Base-by-base conservation (phyloP, 2,113 vertebrate genomes). In the Podarcis cretensis region DNA sequence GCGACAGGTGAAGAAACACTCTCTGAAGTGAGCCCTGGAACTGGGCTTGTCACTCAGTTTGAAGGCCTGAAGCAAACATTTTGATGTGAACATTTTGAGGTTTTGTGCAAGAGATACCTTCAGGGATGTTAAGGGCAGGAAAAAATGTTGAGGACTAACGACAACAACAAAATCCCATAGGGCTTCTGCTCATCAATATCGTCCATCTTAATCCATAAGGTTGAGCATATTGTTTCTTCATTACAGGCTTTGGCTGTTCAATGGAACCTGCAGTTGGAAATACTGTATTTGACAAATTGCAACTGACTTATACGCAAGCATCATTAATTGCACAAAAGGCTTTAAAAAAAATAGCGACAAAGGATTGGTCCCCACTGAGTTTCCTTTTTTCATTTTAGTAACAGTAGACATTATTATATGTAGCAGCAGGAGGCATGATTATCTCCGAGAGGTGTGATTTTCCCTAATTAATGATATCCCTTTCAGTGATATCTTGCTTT, bases 301-400 rank as follows among this genome's bases (percentile, higher is more conserved):
- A 54, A 57, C 23, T 32, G 32, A 68, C 59, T 76, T 13, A 37
- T 57, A 76, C 43, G 25, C 54, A 76, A 86, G 43, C 63, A n/a
- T 57, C 32, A 80, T 83, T 81, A 69, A 71, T 86, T 69, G 73
- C n/a, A 77, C 18, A 77, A 40, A 77, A 65, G 32, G 14, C 27
- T 5, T 76, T 85, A 80, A 35, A 48, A 81, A 48, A 54, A 76
- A 27, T 27, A 69, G 73, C 43, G 3, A 27, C 63, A 35, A 54
- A 35, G 48, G 37, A 83, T 54, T 83, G 87, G 57, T 81, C 35
- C 18, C 71, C 73, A 43, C 80, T 66, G 73, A 43, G 73, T 88
- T 83, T 88, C 74, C 73, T 80, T 88, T 69, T 85, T 91, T 84
- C 82, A 81, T 75, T 77, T 76, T 85, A 76, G 77, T 81, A 88